Evolutionary conservation across 1,140 invertebrate genomes (phyloP), one percentile per base, ranked within the genome.

Genomic region (Megathymus violae): DNA sequence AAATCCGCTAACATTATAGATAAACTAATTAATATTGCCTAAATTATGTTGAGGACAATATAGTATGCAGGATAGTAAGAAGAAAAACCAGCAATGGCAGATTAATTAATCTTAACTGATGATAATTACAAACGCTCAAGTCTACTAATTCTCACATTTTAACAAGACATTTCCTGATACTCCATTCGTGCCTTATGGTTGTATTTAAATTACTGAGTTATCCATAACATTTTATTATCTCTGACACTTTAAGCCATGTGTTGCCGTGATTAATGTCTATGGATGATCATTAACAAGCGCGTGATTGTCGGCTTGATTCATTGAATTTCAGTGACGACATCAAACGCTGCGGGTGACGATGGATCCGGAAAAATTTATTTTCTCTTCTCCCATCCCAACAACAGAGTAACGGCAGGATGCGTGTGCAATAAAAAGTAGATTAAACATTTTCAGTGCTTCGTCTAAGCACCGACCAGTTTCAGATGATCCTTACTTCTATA

Each of bases 401-500:
- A 71, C 66, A 61, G 59, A 62, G 56, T 71, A 47, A 68, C 64
- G 34, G 69, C 78, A 89, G 87, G 82, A 89, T 82, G 84, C 46
- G 61, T 66, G 58, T 46, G 71, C 62, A 80, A 74, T 87, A 85
- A 88, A 88, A 85, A 77, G 54, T 78, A 78, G 69, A 80, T 78
- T 77, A 82, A 81, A 82, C 63, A 74, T 76, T 82, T 88, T 85
- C 81, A 82, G 77, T 38, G 76, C 71, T 78, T 77, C 54, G 46
- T 67, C 60, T 75, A 73, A 72, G 48, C 58, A 34, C n/a, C n/a
- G 11, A 59, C 77, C 78, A 78, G 41, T 48, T 58, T 74, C 66
- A 15, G 0, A 9, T 47, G 76, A 74, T n/a, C 73, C 48, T 10
- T 44, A 40, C 13, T 44, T 38, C 14, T 6, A 9, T 10, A 3